A percentile compares a stretch with the other conserved stretches of the same genome.
phyloP scores from a whole-genome alignment of 2,888 invertebrate species.

The Drosophila atripex region DNA sequence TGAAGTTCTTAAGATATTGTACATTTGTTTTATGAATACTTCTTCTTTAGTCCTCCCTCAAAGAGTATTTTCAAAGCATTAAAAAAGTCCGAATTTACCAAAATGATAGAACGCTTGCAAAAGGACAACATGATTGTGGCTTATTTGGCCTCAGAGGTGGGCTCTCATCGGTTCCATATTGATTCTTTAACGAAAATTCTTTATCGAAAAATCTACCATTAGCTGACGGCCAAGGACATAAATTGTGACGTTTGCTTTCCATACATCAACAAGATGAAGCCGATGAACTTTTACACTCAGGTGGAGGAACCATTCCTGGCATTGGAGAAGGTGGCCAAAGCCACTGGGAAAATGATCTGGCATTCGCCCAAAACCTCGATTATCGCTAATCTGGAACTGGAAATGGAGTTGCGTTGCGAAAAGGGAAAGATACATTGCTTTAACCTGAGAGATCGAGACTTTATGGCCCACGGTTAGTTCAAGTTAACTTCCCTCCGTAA shows the following conservation, averaged over 20 bases:
- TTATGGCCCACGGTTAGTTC: constrained; percentile 48
- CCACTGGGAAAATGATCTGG: constrained; percentile 3
- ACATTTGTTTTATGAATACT: background rate
- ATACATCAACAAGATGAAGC: constrained; percentile 25
- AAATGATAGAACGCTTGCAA: constrained; percentile 28
- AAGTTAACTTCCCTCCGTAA: background rate
- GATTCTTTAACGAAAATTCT: background rate
- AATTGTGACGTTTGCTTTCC: constrained; percentile 55
- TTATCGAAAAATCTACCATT: no score
- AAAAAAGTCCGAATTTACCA: constrained; percentile 11
- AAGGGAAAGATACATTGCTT: constrained; percentile 32
- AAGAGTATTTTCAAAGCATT: constrained; percentile 42
- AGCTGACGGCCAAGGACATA: constrained; percentile 58
- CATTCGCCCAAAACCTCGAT: background rate
- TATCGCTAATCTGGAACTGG: constrained; percentile 1
- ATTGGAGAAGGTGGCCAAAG: constrained; percentile 2
- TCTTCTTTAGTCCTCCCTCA: constrained; percentile 6
- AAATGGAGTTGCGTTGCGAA: constrained; percentile 29
- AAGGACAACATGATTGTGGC: constrained; percentile 47
- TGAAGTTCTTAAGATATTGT: background rate
- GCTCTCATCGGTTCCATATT: background rate
- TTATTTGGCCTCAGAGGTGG: constrained; percentile 49
- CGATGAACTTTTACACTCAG: constrained; percentile 49
- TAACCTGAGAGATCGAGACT: constrained; percentile 37
- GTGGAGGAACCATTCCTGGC: constrained; percentile 49